These are phyloP conservation scores for Hemithea aestivaria DNA, from an alignment of 2,888 invertebrate species.

Conservation along the genomic window DNA sequence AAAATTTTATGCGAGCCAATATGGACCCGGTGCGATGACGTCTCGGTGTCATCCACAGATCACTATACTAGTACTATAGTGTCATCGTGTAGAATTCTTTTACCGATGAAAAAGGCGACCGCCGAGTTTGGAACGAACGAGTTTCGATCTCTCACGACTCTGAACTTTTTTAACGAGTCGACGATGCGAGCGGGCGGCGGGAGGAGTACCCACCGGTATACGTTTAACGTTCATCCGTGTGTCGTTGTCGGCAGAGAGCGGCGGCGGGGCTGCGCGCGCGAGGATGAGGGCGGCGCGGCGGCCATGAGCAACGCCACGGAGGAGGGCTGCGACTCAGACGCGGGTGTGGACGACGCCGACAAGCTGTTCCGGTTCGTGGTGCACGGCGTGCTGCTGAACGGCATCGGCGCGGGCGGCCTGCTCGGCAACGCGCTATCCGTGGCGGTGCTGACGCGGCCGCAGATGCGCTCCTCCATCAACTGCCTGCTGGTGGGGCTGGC, in stretches of 20 bases:
- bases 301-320: constrained; percentile 37
- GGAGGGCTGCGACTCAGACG: constrained; percentile 58
- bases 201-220: no score
- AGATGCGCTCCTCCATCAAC: constrained; percentile 98
- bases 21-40: no score
- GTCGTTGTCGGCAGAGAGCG: constrained; percentile 8
- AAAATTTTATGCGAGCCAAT: no score
- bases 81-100: no score
- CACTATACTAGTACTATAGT: no score
- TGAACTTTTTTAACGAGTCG: no score
- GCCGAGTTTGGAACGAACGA: no score
- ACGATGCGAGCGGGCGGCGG: no score
- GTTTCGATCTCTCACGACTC: no score
- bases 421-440: constrained; percentile 94
- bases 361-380: constrained; percentile 88
- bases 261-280: constrained; percentile 12
- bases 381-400: constrained; percentile 89
- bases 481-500: constrained; percentile 96
- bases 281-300: constrained; percentile 27
- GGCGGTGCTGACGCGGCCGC: constrained; percentile 93
- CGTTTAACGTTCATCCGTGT: background rate
- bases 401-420: constrained; percentile 89
- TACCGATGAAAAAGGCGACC: no score
- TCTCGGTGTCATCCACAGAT: no score
- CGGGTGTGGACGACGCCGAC: constrained; percentile 62